phyloP scores from a whole-genome alignment of 2,888 invertebrate species.

The Trissolcus japonicus region DNA sequence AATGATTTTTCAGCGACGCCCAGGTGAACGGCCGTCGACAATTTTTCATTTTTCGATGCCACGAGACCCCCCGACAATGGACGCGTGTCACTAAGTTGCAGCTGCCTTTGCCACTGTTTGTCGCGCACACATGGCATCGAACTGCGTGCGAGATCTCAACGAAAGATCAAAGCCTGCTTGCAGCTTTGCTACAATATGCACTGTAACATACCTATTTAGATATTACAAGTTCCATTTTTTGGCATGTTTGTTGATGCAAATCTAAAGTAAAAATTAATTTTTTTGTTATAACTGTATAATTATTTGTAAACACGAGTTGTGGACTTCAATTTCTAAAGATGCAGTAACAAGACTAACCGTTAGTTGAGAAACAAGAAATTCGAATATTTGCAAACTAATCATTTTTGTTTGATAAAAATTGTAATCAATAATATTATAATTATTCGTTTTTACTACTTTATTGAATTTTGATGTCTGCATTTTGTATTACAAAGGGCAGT shows the following conservation, averaged over 20 bases:
- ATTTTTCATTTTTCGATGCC: constrained; percentile 76
- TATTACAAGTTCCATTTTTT: constrained; percentile 36
- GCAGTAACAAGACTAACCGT: too few species aligned
- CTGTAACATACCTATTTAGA: constrained; percentile 28
- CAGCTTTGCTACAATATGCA: constrained; percentile 53
- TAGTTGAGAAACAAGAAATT: too few species aligned
- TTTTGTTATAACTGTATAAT: neutral
- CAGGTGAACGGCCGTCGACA: constrained; percentile 72
- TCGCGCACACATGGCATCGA: constrained; percentile 71
- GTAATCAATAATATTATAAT: too few species aligned
- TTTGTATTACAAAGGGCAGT: neutral
- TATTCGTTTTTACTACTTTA: too few species aligned
- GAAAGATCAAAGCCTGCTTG: constrained; percentile 56
- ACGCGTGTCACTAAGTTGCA: constrained; percentile 75
- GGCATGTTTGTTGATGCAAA: constrained; percentile 2
- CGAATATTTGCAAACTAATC: too few species aligned
- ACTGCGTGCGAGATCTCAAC: constrained; percentile 57
- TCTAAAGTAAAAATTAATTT: neutral
- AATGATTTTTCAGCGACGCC: constrained; percentile 61
- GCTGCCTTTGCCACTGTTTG: constrained; percentile 73
- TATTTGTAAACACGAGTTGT: neutral
- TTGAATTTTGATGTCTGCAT: neutral
- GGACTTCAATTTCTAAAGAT: neutral
- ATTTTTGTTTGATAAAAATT: too few species aligned
- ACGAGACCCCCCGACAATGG: constrained; percentile 74